phyloP scores from a whole-genome alignment of 2,113 vertebrate species.

The Spilogale gracilis region DNA sequence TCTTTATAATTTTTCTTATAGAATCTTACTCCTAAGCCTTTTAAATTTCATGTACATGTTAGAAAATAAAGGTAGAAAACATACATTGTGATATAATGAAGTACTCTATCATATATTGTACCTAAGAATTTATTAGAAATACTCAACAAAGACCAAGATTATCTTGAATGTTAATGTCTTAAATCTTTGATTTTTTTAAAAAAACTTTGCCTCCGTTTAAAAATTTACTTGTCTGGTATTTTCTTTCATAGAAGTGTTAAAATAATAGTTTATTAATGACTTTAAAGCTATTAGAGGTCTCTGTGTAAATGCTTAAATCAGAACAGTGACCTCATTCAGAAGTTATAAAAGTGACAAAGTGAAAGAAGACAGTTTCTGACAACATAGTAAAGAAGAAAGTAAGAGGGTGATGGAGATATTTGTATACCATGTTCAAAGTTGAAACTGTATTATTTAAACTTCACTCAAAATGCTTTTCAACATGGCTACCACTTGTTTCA shows the following conservation, averaged over 20 bases:
- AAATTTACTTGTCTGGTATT: constrained; percentile 31
- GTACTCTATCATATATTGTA: neutral
- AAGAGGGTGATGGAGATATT: neutral
- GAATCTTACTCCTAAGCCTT: neutral
- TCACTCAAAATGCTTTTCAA: constrained; percentile 64
- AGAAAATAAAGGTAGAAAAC: constrained; percentile 43
- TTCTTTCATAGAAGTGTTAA: constrained; percentile 48
- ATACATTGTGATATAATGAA: neutral
- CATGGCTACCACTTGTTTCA: constrained; percentile 66
- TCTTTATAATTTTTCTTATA: constrained; percentile 54
- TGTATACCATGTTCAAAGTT: constrained; percentile 21
- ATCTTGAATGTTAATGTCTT: constrained; percentile 35
- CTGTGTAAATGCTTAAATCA: constrained; percentile 63
- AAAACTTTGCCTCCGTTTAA: constrained; percentile 32
- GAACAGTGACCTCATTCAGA: constrained; percentile 70
- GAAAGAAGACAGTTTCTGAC: constrained; percentile 42
- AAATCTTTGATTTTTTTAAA: neutral
- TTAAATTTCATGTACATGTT: constrained; percentile 5
- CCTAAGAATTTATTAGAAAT: constrained; percentile 26
- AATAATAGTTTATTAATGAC: constrained; percentile 50
- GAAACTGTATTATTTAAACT: constrained; percentile 52
- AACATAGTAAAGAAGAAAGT: constrained; percentile 8
- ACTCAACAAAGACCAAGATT: constrained; percentile 9
- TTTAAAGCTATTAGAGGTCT: constrained; percentile 40
- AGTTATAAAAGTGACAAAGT: constrained; percentile 54